Conservation (phyloP, 2,113 vertebrate species). For the Garra rufa region DNA sequence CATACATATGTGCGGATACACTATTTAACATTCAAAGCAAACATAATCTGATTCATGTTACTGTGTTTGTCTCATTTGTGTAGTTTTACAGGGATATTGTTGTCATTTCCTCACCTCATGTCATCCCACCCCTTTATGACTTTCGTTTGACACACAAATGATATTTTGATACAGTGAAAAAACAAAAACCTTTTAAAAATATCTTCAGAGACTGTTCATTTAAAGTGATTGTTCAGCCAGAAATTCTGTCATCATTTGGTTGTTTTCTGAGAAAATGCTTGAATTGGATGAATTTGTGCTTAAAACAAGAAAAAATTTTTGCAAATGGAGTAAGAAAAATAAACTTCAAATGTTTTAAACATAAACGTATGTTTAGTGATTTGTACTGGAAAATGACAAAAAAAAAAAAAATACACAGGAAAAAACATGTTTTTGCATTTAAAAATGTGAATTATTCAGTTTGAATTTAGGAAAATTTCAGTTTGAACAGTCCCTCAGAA, state of each 20-base stretch:
- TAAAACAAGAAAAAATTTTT: neutral
- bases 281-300: neutral
- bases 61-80: slow-evolving; percentile 22
- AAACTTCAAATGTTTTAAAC: too few relatives aligned
- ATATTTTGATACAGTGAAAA: neutral
- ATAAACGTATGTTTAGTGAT: neutral
- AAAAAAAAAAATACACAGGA: too few relatives aligned
- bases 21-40: neutral
- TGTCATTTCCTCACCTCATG: neutral
- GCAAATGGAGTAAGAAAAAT: too few relatives aligned
- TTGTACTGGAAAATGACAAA: too few relatives aligned
- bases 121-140: neutral
- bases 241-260: too few relatives aligned
- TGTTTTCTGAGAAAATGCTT: too few relatives aligned
- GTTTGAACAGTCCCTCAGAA: neutral
- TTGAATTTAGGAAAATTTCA: too few relatives aligned
- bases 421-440: too few relatives aligned
- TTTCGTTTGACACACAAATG: neutral
- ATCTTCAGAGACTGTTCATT: neutral
- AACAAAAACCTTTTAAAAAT: neutral
- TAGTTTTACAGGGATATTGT: neutral
- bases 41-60: neutral
- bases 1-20: neutral
- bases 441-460: too few relatives aligned
- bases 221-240: too few relatives aligned